phyloP scores from a whole-genome alignment of 2,888 invertebrate species.

The Fissipunctia ypsillon region DNA sequence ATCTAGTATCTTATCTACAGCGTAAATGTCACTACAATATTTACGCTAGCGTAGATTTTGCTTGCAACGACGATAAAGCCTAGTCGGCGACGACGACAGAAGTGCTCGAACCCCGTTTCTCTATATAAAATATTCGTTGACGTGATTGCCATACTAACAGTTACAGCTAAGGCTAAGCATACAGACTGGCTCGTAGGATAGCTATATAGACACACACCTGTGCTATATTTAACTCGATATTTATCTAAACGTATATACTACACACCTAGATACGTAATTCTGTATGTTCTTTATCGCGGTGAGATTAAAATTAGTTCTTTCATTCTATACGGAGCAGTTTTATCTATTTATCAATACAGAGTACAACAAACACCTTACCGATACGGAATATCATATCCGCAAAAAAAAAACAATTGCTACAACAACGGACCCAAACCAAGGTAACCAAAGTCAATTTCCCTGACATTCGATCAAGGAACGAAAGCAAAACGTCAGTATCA shows the following conservation, averaged over 20 bases:
- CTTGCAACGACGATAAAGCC: constrained; percentile 22
- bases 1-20: constrained; percentile 4
- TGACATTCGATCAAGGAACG: not conserved
- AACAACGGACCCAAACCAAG: not conserved
- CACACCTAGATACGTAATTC: constrained; percentile 12
- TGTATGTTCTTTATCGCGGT: constrained; percentile 1
- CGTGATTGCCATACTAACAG: constrained; percentile 50
- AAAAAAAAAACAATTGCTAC: not conserved
- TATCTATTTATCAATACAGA: constrained; percentile 27
- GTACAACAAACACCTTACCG: constrained; percentile 28
- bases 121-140: constrained; percentile 50
- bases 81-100: not conserved
- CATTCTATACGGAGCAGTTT: constrained; percentile 25
- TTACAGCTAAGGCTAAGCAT: constrained; percentile 30
- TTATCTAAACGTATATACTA: constrained; percentile 22
- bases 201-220: constrained; percentile 35
- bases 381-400: not conserved
- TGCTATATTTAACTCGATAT: constrained; percentile 23
- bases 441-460: not conserved
- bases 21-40: constrained; percentile 25
- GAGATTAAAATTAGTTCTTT: constrained; percentile 7
- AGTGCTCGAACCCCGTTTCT: constrained; percentile 38
- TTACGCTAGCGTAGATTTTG: constrained; percentile 9
- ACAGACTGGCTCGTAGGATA: constrained; percentile 25
- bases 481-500: constrained; percentile 1